phyloP scores from a whole-genome alignment of 2,888 invertebrate genomes.

The Cantharis rufa region DNA sequence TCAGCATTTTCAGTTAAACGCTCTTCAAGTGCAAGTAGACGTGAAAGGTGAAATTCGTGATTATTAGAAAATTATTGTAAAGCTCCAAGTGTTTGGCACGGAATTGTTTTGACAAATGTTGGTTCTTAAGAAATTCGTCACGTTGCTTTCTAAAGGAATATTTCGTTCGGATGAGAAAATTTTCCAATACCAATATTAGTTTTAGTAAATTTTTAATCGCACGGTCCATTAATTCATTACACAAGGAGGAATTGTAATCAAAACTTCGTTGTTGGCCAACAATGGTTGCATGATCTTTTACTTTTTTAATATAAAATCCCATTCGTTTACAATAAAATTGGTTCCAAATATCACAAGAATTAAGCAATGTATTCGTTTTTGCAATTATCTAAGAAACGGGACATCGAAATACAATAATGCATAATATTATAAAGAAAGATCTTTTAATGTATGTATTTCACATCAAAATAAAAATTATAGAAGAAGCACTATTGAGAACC shows the following conservation, averaged over 20 bases:
- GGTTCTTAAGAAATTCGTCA: background rate
- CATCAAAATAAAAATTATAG: too few relatives aligned
- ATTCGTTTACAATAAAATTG: background rate
- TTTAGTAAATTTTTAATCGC: background rate
- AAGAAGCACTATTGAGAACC: too few relatives aligned
- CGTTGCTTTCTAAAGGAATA: background rate
- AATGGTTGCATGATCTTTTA: background rate
- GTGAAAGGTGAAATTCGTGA: slow-evolving; percentile 4
- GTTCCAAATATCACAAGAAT: background rate
- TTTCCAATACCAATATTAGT: background rate
- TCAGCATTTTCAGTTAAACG: background rate
- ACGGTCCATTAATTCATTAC: background rate
- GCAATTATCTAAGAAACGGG: background rate
- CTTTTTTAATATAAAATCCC: background rate
- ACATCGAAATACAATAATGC: background rate
- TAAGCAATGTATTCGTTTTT: background rate
- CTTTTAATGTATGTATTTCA: too few relatives aligned
- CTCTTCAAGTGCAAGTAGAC: background rate
- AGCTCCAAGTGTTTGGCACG: background rate
- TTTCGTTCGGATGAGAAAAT: background rate
- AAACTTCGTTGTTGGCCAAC: background rate
- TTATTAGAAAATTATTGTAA: background rate
- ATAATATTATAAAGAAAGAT: background rate
- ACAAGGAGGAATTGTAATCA: background rate
- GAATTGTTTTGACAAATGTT: background rate